phyloP scores from a whole-genome alignment of 2,888 invertebrate species.

The Conomelus anceps region DNA sequence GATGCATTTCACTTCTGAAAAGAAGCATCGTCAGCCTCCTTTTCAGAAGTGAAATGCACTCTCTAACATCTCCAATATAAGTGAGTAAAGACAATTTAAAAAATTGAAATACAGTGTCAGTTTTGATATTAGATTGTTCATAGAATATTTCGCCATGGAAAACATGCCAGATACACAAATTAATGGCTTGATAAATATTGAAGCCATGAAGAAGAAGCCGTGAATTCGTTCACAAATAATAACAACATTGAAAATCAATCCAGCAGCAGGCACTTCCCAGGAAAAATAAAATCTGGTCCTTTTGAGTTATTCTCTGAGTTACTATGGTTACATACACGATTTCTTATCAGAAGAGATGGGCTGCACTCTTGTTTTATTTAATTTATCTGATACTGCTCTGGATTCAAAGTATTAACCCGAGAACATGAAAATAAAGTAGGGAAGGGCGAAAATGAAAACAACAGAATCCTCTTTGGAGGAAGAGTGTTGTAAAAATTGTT shows the following conservation, averaged over 20 bases:
- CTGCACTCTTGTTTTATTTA: neutral
- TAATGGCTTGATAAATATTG: too few species aligned
- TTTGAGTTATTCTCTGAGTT: neutral
- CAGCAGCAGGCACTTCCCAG: neutral
- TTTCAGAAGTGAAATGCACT: too few species aligned
- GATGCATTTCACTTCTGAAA: too few species aligned
- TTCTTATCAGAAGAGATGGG: neutral
- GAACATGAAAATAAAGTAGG: neutral
- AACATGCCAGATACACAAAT: too few species aligned
- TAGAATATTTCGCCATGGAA: too few species aligned
- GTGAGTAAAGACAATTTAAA: too few species aligned
- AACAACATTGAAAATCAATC: neutral
- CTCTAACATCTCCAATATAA: too few species aligned
- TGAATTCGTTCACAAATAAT: neutral
- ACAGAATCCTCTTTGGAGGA: neutral
- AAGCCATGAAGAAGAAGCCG: too few species aligned
- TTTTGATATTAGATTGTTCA: too few species aligned
- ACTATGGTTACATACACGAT: neutral
- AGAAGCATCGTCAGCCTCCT: too few species aligned
- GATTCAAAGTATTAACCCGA: neutral
- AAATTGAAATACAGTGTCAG: too few species aligned
- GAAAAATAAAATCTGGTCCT: neutral
- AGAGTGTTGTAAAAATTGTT: neutral
- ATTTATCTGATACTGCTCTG: neutral
- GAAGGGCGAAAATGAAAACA: neutral